Evolutionary conservation across 2,113 vertebrate genomes (phyloP).

Genomic region (Girardinichthys multiradiatus): DNA sequence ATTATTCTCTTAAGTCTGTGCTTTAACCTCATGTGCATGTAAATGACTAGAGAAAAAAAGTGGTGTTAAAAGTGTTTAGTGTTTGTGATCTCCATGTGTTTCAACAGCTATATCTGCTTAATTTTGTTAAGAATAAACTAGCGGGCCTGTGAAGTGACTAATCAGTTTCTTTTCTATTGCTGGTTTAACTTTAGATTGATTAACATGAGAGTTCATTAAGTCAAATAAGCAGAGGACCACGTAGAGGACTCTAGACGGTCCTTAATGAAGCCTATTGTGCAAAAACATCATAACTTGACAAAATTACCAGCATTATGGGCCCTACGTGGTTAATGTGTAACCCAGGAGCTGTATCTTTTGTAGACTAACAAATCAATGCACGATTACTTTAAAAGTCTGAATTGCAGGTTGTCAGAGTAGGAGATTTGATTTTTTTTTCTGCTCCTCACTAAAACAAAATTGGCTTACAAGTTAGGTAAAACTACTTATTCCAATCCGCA

Average conservation of each 20-base stretch:
- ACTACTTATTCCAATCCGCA: no score
- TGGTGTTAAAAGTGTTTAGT: neutral
- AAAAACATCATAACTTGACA: conserved; percentile 15
- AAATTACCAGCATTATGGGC: neutral
- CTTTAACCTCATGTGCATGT: neutral
- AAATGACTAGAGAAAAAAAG: conserved; percentile 10
- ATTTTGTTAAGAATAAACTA: conserved; percentile 25
- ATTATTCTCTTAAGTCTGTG: neutral
- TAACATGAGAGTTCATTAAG: conserved; percentile 42
- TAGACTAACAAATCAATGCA: neutral
- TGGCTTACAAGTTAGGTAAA: no score
- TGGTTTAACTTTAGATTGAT: conserved; percentile 48
- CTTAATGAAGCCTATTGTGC: conserved; percentile 13
- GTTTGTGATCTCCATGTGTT: neutral
- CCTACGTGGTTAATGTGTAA: neutral
- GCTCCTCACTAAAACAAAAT: no score
- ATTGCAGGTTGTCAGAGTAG: no score
- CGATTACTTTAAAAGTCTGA: no score
- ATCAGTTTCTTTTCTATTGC: conserved; percentile 47
- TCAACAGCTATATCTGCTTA: conserved; percentile 1
- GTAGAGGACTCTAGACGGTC: conserved; percentile 20
- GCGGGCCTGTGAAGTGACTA: conserved; percentile 18
- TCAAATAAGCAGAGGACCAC: conserved; percentile 28
- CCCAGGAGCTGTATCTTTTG: neutral
- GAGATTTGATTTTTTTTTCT: no score